phyloP scores from a whole-genome alignment of 2,888 invertebrate genomes.

The Lycophotia porphyrea region DNA sequence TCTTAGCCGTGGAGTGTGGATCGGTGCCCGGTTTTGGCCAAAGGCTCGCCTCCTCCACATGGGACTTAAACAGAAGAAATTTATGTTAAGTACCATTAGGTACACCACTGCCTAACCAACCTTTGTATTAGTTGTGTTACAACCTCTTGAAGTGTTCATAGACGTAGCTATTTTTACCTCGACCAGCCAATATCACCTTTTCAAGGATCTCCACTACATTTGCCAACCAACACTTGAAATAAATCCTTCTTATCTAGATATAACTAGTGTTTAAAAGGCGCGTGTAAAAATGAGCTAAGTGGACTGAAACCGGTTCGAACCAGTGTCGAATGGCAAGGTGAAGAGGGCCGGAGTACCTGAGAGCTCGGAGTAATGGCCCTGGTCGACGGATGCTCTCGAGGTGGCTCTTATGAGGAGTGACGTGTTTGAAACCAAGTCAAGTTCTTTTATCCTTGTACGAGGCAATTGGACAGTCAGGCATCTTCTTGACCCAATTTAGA shows the following conservation, averaged over 20 bases:
- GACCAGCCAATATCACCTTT: too few species aligned
- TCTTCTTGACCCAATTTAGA: background rate
- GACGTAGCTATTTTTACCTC: background rate
- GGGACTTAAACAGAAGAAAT: background rate
- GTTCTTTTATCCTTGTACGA: background rate
- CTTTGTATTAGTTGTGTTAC: too few species aligned
- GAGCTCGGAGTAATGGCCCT: background rate
- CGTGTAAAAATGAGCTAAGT: slow-evolving; percentile 19
- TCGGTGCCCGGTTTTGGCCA: background rate
- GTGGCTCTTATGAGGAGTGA: slow-evolving; percentile 21
- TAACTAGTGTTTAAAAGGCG: background rate
- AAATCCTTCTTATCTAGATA: slow-evolving; percentile 20
- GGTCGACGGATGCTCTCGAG: slow-evolving; percentile 17
- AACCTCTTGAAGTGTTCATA: background rate
- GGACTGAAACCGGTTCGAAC: slow-evolving; percentile 22
- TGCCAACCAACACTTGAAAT: slow-evolving; percentile 23
- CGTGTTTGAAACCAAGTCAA: slow-evolving; percentile 14
- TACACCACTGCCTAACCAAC: background rate
- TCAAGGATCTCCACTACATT: background rate
- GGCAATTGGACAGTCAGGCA: background rate
- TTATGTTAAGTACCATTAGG: background rate
- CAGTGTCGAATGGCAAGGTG: slow-evolving; percentile 17
- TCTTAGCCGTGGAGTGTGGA: background rate
- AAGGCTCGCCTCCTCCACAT: background rate
- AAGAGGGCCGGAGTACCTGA: slow-evolving; percentile 13